phyloP scores from a whole-genome alignment of 1,140 invertebrate species.

The Chelonus insularis region DNA sequence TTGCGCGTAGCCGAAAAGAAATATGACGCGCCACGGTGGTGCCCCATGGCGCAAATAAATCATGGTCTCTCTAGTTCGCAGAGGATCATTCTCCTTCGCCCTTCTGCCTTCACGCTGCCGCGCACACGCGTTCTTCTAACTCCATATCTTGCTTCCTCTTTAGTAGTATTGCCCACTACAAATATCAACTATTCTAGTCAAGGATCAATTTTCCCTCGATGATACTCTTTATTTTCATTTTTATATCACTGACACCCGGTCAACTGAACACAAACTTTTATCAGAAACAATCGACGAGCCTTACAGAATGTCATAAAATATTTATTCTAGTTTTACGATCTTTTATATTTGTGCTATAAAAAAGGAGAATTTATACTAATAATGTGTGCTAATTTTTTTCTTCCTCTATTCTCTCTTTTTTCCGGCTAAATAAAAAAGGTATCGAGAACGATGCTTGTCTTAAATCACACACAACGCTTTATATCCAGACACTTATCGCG shows the following conservation, averaged over 20 bases:
- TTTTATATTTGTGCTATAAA: too few relatives aligned
- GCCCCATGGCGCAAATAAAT: constrained; percentile 42
- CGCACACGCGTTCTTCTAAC: neutral
- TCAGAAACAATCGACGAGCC: too few relatives aligned
- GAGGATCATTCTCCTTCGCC: constrained; percentile 10
- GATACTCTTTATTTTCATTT: neutral
- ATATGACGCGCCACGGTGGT: constrained; percentile 24
- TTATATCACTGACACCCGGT: neutral
- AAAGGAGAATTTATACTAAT: too few relatives aligned
- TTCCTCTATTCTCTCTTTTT: too few relatives aligned
- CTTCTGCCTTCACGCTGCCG: constrained; percentile 19
- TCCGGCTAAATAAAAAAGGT: constrained; percentile 6
- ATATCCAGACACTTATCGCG: constrained; percentile 37
- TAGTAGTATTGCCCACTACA: too few relatives aligned
- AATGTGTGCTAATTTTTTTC: too few relatives aligned
- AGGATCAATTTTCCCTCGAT: neutral
- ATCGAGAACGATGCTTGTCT: neutral
- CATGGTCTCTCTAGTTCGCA: constrained; percentile 25
- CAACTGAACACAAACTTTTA: too few relatives aligned
- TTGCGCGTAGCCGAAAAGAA: constrained; percentile 23
- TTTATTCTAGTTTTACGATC: too few relatives aligned
- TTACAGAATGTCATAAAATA: too few relatives aligned
- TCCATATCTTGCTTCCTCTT: neutral
- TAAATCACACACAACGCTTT: neutral
- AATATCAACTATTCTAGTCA: neutral